phyloP scores from a whole-genome alignment of 2,113 vertebrate genomes.

The Poecile atricapillus region DNA sequence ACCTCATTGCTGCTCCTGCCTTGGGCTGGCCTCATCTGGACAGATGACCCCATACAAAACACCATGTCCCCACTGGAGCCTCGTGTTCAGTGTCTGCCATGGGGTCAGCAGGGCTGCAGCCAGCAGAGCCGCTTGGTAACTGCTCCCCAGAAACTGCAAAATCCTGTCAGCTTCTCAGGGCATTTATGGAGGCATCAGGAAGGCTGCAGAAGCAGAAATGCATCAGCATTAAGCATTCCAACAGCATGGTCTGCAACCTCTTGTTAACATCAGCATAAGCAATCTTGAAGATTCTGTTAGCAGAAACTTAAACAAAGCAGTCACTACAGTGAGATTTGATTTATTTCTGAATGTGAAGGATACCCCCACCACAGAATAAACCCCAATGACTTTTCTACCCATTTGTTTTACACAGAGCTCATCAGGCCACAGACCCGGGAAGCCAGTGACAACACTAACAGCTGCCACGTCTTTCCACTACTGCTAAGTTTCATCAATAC shows the following conservation, averaged over 20 bases:
- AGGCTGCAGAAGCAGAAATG: not conserved
- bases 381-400: not conserved
- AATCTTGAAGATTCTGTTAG: not conserved
- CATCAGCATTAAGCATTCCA: not conserved
- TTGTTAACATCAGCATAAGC: not conserved
- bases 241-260: not conserved
- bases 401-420: not conserved
- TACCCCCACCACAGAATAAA: not conserved
- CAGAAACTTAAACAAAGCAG: not conserved
- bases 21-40: not conserved
- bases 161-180: accelerated
- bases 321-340: not conserved
- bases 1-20: not conserved
- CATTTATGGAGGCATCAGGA: not conserved
- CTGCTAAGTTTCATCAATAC: not conserved
- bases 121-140: accelerated
- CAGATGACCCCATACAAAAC: not conserved
- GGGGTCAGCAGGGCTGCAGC: not conserved
- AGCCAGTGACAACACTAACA: not conserved
- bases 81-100: accelerated
- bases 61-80: accelerated
- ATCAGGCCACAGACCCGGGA: not conserved
- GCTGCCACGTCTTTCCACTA: not conserved
- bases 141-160: not conserved
- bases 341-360: not conserved